Base-by-base conservation (phyloP, 2,888 invertebrate genomes). In the Panzeria rudis region DNA sequence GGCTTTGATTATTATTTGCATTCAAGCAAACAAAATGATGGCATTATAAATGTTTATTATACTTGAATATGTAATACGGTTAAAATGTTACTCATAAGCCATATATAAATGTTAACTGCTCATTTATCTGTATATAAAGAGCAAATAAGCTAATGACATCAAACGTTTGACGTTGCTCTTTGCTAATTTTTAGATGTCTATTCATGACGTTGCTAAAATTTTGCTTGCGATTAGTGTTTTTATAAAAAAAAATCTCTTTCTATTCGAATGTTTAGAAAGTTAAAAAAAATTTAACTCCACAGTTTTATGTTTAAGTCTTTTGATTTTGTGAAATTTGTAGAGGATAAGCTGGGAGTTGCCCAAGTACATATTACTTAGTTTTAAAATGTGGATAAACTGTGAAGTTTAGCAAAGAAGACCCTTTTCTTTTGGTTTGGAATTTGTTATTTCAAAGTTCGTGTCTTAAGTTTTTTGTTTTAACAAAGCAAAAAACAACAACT, bases 381-480 rank as follows among this genome's bases (percentile, higher is more conserved):
- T 15, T 17, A 29, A 38, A 17, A 29, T n/a, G 13, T 52, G 4
- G 9, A 8, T 50, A n/a, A 25, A 52, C 7, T 9, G 15, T n/a
- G n/a, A n/a, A n/a, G n/a, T n/a, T n/a, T n/a, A n/a, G n/a, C n/a
- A n/a, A 54, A 41, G 11, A 76, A 41, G 54, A 66, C 13, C 52
- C 38, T 66, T 44, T 56, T 11, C 54, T 29, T 38, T 75, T 5
- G 9, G 8, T 32, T 17, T 5, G 25, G 3, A n/a, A 6, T 17
- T 47, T 52, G 0, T 23, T 23, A 3, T 35, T 66, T 29, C 25
- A 15, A 73, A 66, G 56, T 73, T 73, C 56, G 64, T 80, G 56
- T 66, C 72, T 80, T 66, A 35, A 56, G 69, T 78, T 20, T 78
- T 78, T 78, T 61, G 59, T 54, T 75, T 47, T 52, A 9, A 6